A percentile compares a stretch with the other conserved stretches of the same genome.
phyloP scores from a whole-genome alignment of 1,140 invertebrate species.

The Drosophila biarmipes region DNA sequence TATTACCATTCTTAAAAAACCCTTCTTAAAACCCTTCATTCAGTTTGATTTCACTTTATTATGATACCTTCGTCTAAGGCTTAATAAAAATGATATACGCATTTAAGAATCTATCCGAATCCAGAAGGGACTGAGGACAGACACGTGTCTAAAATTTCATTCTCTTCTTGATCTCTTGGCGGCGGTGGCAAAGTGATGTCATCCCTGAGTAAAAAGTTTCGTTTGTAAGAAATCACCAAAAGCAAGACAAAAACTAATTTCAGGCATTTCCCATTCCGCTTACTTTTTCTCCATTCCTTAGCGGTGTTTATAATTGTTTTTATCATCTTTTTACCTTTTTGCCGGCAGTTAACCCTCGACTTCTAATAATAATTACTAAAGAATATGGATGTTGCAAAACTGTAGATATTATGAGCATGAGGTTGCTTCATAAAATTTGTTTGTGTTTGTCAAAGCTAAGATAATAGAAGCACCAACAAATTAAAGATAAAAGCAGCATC shows the following conservation, averaged over 20 bases:
- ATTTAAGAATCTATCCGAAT: not conserved
- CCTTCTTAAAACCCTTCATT: not conserved
- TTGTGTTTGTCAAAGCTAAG: conserved; percentile 36
- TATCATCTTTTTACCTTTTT: conserved; percentile 21
- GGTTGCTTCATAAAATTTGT: conserved; percentile 19
- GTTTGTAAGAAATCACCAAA: conserved; percentile 22
- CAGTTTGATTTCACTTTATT: not conserved
- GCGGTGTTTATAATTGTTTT: conserved; percentile 43
- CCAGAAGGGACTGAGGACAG: not conserved
- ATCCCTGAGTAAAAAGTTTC: conserved; percentile 21
- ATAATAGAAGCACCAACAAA: conserved; percentile 14
- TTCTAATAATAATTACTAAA: conserved; percentile 40
- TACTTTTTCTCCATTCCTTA: conserved; percentile 4
- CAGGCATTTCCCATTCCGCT: conserved; percentile 23
- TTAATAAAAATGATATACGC: not conserved
- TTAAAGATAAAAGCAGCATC: conserved; percentile 19
- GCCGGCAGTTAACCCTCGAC: conserved; percentile 41
- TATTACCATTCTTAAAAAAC: not conserved
- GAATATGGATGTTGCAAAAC: conserved; percentile 33
- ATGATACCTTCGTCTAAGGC: not conserved
- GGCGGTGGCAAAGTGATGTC: conserved; percentile 21
- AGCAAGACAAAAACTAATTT: conserved; percentile 32
- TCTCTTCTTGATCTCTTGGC: conserved; percentile 15
- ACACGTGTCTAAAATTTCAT: conserved; percentile 27
- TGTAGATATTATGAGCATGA: conserved; percentile 22